Percentiles rank a stretch among this genome's conserved stretches.
Conservation (phyloP, 2,888 invertebrate genomes). For the Thalpophila matura region DNA sequence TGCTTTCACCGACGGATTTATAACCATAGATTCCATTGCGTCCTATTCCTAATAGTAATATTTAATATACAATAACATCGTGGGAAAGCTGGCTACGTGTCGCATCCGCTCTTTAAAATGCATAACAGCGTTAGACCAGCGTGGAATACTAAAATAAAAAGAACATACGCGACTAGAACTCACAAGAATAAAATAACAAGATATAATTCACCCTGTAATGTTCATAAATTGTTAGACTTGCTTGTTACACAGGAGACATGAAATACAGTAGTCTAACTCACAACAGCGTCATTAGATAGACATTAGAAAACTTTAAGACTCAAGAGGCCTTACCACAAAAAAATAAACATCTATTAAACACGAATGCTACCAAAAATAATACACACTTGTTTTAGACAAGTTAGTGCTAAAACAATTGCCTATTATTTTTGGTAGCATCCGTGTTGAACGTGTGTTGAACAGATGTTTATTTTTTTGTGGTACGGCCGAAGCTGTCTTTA, state of each 20-base stretch:
- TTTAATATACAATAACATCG: conserved; percentile 53
- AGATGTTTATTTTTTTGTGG: no score
- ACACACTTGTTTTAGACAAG: no score
- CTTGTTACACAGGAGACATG: background rate
- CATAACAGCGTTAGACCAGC: conserved; percentile 35
- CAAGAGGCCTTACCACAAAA: no score
- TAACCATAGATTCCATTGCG: conserved; percentile 32
- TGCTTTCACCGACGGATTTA: conserved; percentile 17
- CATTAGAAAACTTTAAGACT: no score
- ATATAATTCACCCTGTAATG: conserved; percentile 38
- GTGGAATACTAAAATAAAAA: conserved; percentile 54
- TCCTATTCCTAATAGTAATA: conserved; percentile 36
- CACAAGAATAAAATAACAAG: conserved; percentile 41
- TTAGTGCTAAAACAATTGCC: no score
- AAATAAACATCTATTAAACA: no score
- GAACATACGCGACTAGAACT: conserved; percentile 41
- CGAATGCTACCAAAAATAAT: no score
- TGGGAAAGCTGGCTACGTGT: conserved; percentile 43
- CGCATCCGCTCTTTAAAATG: conserved; percentile 56
- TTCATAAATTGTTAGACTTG: conserved; percentile 35
- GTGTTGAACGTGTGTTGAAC: no score
- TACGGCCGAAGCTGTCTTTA: no score
- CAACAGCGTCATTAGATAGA: rapidly evolving
- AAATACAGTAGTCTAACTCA: conserved; percentile 6
- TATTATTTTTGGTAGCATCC: no score